phyloP scores from a whole-genome alignment of 2,797 vertebrate genomes.

The Lepilemur ruficaudatus region DNA sequence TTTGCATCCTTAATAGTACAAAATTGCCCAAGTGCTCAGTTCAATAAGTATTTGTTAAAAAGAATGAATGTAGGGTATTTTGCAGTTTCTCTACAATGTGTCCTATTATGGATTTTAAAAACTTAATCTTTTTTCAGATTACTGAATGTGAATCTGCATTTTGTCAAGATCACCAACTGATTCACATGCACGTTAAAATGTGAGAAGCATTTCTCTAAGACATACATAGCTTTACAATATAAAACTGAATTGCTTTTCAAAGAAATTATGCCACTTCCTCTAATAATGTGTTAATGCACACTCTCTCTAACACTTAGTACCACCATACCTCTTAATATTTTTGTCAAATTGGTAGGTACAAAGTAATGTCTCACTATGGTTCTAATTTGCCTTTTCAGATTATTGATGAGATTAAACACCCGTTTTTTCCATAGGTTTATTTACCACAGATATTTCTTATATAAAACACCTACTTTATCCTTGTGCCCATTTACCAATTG shows the following conservation, averaged over 20 bases:
- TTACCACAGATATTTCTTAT: neutral
- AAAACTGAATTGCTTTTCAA: neutral
- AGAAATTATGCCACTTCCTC: neutral
- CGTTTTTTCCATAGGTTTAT: neutral
- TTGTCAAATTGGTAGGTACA: neutral
- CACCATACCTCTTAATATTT: neutral
- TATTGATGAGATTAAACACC: neutral
- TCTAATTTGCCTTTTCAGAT: slow-evolving; percentile 39
- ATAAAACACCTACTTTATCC: neutral
- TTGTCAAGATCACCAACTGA: neutral
- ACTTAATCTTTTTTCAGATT: neutral
- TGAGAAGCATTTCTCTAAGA: neutral
- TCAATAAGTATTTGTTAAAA: neutral
- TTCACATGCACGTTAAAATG: neutral
- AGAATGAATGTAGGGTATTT: neutral
- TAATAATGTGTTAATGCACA: neutral
- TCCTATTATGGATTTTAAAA: neutral
- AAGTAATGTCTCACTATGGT: neutral
- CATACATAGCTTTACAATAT: neutral
- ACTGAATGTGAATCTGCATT: neutral
- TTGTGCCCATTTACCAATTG: neutral
- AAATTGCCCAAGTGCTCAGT: neutral
- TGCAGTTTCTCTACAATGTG: neutral
- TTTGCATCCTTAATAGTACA: neutral
- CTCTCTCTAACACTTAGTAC: neutral